Base-by-base conservation (phyloP, 1,140 invertebrate genomes). In the Arctopsyche grandis region DNA sequence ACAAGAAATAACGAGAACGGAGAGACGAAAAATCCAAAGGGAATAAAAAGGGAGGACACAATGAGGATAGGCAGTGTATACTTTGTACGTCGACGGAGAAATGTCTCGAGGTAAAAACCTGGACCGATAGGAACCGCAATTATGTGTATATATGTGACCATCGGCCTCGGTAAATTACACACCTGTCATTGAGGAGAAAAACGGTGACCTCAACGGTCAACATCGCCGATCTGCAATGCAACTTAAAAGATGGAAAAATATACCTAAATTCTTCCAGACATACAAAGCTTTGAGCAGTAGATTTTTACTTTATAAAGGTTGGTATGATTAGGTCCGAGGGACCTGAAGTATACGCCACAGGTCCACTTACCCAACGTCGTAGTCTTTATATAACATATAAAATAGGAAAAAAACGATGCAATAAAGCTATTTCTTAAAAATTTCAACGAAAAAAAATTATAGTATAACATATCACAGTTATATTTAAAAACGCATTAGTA, bases 401-500 rank as follows among this genome's bases (percentile, higher is more conserved):
- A 69, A 43, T 7, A 29, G 1, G 19, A 71, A 16, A 71, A 44
- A 75, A 63, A 63, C 74, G 26, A 76, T 76, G 56, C 74, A 76
- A 76, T 76, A 76, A 76, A 76, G 74, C 52, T 79, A 79, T 81
- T 79, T 81, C 63, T 79, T 81, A 81, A 81, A 79, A 75, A 79
- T 79, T 52, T 73, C 75, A 77, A 81, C 77, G 60, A 79, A 63
- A 80, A 79, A 77, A 81, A 46, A 52, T 69, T 69, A 79, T 75
- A 81, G 74, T 79, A 70, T 79, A 75, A 76, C 70, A 81, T 79
- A 81, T 81, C 80, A 81, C 80, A 81, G 80, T 81, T 79, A 81
- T 81, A 81, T 81, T 81, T 81, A 81, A 81, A 81, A 81, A 81
- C 80, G 80, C 80, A 81, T 81, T 81, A 81, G 80, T 76, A 74